phyloP scores from a whole-genome alignment of 2,888 invertebrate genomes.

The Cantharis lateralis region DNA sequence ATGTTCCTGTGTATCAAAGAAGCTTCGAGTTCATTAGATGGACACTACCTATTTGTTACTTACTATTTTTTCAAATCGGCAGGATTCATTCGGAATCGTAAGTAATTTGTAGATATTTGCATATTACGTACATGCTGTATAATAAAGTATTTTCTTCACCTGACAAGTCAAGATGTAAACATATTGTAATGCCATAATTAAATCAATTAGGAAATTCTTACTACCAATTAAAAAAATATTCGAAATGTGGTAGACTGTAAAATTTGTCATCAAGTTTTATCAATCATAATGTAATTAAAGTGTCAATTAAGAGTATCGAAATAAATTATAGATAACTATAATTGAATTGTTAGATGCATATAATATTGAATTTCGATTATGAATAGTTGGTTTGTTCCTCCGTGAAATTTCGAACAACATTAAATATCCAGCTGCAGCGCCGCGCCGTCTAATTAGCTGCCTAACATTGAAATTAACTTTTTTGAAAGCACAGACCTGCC shows the following conservation, averaged over 20 bases:
- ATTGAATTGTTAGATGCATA: background rate
- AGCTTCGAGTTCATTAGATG: too few relatives aligned
- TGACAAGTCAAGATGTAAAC: background rate
- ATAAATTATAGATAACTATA: background rate
- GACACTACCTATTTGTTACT: too few relatives aligned
- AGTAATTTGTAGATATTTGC: background rate
- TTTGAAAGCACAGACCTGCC: constrained; percentile 33
- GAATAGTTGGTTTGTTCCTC: constrained; percentile 20
- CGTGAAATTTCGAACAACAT: constrained; percentile 27
- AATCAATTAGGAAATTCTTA: background rate
- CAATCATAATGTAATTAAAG: background rate
- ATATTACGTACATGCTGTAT: background rate
- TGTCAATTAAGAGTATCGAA: background rate
- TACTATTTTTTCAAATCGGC: too few relatives aligned
- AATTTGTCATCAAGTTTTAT: background rate
- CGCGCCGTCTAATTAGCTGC: constrained; percentile 38
- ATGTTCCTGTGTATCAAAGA: too few relatives aligned
- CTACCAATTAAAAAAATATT: background rate
- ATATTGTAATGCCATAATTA: background rate
- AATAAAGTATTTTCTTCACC: background rate
- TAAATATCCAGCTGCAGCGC: constrained; percentile 29
- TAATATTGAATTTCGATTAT: constrained; percentile 5
- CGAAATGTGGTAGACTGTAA: background rate
- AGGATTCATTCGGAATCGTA: too few relatives aligned
- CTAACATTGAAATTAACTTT: constrained; percentile 38